These are phyloP conservation scores for Chelonus formosanus DNA, from an alignment of 2,888 invertebrate genomes.

Conservation along the genomic window DNA sequence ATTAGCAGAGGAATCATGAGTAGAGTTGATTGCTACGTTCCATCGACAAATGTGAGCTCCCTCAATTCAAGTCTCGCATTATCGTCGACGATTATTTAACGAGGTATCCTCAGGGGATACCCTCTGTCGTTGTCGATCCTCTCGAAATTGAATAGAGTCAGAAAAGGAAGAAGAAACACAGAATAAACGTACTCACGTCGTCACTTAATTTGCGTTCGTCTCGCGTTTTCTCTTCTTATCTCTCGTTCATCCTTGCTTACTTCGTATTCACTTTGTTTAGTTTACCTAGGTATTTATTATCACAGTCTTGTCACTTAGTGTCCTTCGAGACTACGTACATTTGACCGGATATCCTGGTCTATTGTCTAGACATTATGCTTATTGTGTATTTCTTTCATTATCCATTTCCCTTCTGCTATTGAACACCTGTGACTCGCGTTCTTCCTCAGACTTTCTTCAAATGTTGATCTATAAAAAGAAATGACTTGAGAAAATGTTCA, in stretches of 20 bases:
- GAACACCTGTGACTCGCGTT: slow-evolving; percentile 7
- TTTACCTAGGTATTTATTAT: slow-evolving; percentile 11
- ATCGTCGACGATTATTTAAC: slow-evolving; percentile 32
- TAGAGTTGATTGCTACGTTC: slow-evolving; percentile 5
- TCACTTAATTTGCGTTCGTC: slow-evolving; percentile 42
- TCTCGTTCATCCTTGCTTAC: slow-evolving; percentile 25
- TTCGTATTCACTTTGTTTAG: slow-evolving; percentile 17
- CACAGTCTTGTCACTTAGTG: slow-evolving; percentile 24
- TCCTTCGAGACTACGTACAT: slow-evolving; percentile 19
- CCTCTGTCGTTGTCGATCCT: slow-evolving; percentile 7
- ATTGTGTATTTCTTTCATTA: slow-evolving; percentile 4
- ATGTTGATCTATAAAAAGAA: slow-evolving; percentile 10
- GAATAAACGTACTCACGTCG: slow-evolving; percentile 32
- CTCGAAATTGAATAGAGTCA: not conserved
- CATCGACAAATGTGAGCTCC: slow-evolving; percentile 26
- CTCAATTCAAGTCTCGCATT: slow-evolving; percentile 25
- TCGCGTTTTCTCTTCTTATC: slow-evolving; percentile 36
- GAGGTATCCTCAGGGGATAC: slow-evolving; percentile 15
- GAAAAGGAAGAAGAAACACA: slow-evolving; percentile 4
- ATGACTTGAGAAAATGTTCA: slow-evolving; percentile 11
- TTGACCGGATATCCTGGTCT: slow-evolving; percentile 40
- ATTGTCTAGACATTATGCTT: slow-evolving; percentile 34
- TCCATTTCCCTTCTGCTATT: not conserved
- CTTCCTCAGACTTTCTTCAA: not conserved
- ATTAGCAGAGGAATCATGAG: too few species aligned